Conservation (phyloP, 2,888 invertebrate species). For the Steinernema scapterisci region DNA sequence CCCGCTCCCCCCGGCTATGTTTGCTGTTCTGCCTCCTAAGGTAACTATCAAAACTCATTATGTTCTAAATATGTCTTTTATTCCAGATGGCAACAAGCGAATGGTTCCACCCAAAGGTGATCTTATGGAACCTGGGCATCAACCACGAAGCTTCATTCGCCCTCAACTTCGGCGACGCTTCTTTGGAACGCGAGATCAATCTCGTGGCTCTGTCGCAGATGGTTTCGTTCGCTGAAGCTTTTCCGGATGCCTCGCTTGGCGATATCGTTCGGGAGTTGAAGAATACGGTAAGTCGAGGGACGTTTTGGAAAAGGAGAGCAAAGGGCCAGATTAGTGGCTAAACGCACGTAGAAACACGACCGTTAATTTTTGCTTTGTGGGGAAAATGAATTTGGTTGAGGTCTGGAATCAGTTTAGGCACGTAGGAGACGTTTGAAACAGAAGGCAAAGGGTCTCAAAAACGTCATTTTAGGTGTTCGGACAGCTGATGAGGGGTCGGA, state of each 20-base stretch:
- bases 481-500: too few species aligned
- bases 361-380: neutral
- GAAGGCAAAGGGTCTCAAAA: too few species aligned
- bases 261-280: conserved; percentile 46
- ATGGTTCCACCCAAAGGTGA: conserved; percentile 41
- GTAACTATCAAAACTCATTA: neutral
- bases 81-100: conserved; percentile 34
- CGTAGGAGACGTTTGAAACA: too few species aligned
- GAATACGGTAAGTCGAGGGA: conserved; percentile 46
- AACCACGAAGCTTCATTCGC: conserved; percentile 66
- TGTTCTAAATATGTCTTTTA: too few species aligned
- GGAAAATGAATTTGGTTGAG: too few species aligned
- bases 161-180: conserved; percentile 42
- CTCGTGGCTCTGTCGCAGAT: conserved; percentile 36
- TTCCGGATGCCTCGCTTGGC: neutral
- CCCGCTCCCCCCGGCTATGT: conserved; percentile 36
- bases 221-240: conserved; percentile 27
- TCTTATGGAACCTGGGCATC: conserved; percentile 54
- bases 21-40: conserved; percentile 23
- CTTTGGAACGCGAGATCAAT: conserved; percentile 49
- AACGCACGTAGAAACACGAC: too few species aligned
- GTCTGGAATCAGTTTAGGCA: too few species aligned
- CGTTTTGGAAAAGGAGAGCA: conserved; percentile 9
- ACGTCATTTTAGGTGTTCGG: too few species aligned
- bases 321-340: neutral